These are phyloP conservation scores for Ictalurus furcatus DNA, from an alignment of 2,113 vertebrate genomes.

Conservation along the genomic window DNA sequence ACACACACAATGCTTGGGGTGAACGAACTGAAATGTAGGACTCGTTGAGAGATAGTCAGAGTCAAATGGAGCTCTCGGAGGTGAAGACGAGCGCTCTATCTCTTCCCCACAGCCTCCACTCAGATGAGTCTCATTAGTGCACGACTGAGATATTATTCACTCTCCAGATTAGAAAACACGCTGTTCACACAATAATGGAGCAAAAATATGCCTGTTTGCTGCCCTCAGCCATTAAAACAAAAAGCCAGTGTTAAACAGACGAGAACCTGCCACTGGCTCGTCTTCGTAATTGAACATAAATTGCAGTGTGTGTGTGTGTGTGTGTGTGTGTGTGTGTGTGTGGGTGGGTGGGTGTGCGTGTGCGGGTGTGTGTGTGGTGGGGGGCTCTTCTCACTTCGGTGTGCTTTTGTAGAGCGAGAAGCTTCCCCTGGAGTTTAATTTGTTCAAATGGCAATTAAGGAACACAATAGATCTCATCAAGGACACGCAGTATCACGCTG, in stretches of 20 bases:
- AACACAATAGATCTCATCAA: constrained; percentile 36
- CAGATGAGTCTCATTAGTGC: constrained; percentile 53
- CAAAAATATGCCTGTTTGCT: constrained; percentile 40
- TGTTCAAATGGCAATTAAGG: constrained; percentile 28
- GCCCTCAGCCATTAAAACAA: constrained; percentile 42
- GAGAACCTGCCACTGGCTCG: constrained; percentile 34
- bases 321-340: background rate
- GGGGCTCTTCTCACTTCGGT: background rate
- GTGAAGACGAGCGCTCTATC: constrained; percentile 41
- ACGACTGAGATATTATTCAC: constrained; percentile 40
- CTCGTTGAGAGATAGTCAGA: constrained; percentile 37
- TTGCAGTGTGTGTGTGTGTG: background rate
- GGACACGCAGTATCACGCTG: background rate
- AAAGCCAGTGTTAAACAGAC: constrained; percentile 46
- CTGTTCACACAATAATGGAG: constrained; percentile 36
- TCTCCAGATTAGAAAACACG: constrained; percentile 38
- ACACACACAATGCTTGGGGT: constrained; percentile 11
- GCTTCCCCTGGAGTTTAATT: constrained; percentile 12
- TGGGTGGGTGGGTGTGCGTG: background rate
- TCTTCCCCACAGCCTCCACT: constrained; percentile 47
- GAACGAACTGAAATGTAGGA: constrained; percentile 41
- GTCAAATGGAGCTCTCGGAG: constrained; percentile 13
- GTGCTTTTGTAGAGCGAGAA: background rate
- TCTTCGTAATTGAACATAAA: constrained; percentile 1
- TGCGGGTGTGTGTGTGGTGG: no score